These are phyloP conservation scores for Rotaria magnacalcarata DNA, from an alignment of 2,888 invertebrate genomes.

Conservation along the genomic window DNA sequence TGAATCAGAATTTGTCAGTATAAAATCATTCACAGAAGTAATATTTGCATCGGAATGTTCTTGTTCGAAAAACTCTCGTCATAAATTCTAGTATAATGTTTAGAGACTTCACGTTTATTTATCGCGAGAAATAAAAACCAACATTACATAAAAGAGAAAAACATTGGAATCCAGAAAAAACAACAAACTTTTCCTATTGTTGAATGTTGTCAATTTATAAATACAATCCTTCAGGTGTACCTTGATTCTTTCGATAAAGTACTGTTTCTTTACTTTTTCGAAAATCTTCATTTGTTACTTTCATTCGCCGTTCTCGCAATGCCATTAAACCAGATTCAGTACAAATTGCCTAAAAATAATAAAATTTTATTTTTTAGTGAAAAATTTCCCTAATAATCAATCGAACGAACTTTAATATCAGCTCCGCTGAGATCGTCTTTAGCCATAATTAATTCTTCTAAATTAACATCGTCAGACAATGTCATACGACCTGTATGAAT, in stretches of 20 bases:
- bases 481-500: constrained; percentile 99
- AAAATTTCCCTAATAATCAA: not conserved
- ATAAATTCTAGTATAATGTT: too few species aligned
- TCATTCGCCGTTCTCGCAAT: constrained; percentile 92
- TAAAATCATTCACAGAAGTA: too few species aligned
- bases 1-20: too few species aligned
- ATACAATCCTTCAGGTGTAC: constrained; percentile 96
- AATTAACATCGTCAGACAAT: constrained; percentile 86
- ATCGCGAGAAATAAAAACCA: not conserved
- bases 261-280: constrained; percentile 99
- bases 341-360: constrained; percentile 80
- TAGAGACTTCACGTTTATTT: not conserved
- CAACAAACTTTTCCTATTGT: not conserved
- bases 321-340: constrained; percentile 99
- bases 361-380: not conserved
- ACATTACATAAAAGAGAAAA: not conserved
- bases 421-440: constrained; percentile 95
- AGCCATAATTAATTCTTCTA: constrained; percentile 94
- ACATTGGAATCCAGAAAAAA: not conserved
- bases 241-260: constrained; percentile 95
- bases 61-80: too few species aligned
- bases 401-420: constrained; percentile 61
- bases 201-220: constrained; percentile 64
- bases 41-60: too few species aligned
- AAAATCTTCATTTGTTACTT: constrained; percentile 98